phyloP scores from a whole-genome alignment of 2,888 invertebrate species.

The Magallana nippona region DNA sequence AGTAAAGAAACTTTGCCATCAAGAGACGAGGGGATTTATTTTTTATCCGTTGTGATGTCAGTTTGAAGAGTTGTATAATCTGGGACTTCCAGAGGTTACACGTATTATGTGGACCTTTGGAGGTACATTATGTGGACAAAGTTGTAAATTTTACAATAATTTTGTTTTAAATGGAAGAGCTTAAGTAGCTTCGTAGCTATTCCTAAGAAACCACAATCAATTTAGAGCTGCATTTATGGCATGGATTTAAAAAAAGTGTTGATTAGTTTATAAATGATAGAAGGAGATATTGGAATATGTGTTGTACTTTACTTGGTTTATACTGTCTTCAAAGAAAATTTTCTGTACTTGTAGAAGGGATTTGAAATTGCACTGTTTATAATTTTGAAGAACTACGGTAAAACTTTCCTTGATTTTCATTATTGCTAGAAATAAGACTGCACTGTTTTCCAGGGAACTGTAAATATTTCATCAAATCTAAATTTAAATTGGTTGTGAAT shows the following conservation, averaged over 20 bases:
- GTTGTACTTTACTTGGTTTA: neutral
- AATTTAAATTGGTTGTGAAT: neutral
- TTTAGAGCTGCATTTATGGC: conserved; percentile 9
- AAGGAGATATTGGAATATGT: neutral
- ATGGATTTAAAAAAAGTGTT: neutral
- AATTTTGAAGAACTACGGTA: too few relatives aligned
- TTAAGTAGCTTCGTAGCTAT: neutral
- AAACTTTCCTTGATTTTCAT: neutral
- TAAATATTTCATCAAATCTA: conserved; percentile 8
- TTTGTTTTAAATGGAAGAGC: neutral
- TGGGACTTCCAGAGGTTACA: neutral
- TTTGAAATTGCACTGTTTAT: too few relatives aligned
- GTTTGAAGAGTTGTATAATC: conserved; percentile 13
- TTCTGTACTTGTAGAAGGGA: neutral
- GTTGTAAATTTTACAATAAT: neutral
- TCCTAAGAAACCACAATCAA: neutral
- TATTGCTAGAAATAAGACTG: conserved; percentile 9
- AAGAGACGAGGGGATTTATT: neutral
- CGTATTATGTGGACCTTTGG: conserved; percentile 1
- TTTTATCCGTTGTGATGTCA: neutral
- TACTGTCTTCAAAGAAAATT: neutral
- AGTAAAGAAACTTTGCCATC: neutral
- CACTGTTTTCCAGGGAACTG: neutral
- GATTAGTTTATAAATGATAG: neutral
- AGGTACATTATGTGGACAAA: neutral